These are phyloP conservation scores for Dolichallabes microphthalmus DNA, from an alignment of 2,113 vertebrate species.

Conservation along the genomic window DNA sequence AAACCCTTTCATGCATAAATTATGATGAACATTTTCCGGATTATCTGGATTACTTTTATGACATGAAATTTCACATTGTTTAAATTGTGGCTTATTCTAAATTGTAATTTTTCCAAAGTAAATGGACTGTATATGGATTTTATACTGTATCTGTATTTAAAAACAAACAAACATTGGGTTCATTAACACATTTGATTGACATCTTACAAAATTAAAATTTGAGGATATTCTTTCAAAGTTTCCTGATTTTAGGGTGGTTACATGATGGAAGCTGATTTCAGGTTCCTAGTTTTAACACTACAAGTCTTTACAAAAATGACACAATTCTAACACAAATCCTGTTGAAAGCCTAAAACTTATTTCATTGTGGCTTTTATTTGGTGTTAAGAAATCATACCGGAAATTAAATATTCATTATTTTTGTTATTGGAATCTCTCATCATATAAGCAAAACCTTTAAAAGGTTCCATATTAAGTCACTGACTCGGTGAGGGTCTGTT, in stretches of 20 bases:
- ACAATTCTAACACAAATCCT: not conserved
- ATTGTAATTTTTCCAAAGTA: not conserved
- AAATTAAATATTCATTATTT: not conserved
- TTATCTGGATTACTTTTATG: not conserved
- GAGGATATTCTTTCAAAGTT: not conserved
- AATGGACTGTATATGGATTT: not conserved
- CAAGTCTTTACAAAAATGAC: not conserved
- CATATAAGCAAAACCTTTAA: too few relatives aligned
- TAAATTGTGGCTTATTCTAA: not conserved
- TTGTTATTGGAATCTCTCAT: not conserved
- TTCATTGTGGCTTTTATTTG: not conserved
- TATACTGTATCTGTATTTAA: too few relatives aligned
- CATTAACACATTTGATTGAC: not conserved
- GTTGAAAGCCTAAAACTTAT: not conserved
- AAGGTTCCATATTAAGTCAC: too few relatives aligned
- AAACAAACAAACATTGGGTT: not conserved
- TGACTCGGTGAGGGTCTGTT: too few relatives aligned
- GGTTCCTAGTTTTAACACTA: not conserved
- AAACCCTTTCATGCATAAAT: not conserved
- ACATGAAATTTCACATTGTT: not conserved
- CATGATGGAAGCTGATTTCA: too few relatives aligned
- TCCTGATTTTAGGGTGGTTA: not conserved
- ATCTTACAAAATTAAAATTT: not conserved
- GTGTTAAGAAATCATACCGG: not conserved
- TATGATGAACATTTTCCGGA: not conserved